Conservation (phyloP, 2,113 vertebrate species). For the Solenodon paradoxus region DNA sequence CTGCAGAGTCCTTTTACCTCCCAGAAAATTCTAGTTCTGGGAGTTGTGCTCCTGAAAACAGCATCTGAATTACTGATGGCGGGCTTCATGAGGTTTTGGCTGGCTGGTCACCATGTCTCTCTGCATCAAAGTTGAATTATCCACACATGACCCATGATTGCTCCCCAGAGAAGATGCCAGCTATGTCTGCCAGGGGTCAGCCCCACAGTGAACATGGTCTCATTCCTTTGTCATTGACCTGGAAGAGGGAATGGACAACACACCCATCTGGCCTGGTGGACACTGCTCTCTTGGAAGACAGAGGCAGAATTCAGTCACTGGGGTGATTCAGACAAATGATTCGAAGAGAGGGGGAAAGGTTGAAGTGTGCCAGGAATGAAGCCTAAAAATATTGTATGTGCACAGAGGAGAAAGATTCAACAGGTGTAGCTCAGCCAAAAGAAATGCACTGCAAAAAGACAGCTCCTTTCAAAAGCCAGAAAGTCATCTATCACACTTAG, state of each 20-base stretch:
- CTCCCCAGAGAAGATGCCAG: background rate
- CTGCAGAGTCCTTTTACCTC: background rate
- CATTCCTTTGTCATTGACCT: background rate
- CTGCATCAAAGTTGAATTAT: background rate
- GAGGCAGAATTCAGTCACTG: background rate
- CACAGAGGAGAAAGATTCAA: background rate
- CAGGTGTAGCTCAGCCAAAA: background rate
- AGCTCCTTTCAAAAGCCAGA: background rate
- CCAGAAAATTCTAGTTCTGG: background rate
- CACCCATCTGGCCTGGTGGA: background rate
- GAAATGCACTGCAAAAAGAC: background rate
- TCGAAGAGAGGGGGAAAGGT: background rate
- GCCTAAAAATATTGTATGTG: background rate
- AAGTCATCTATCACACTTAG: background rate
- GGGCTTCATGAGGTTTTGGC: background rate
- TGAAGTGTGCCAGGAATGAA: background rate
- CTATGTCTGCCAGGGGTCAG: slow-evolving; percentile 38
- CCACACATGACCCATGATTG: background rate
- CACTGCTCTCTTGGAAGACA: background rate
- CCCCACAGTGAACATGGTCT: background rate
- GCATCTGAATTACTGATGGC: background rate
- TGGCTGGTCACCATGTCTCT: background rate
- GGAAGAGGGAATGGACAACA: background rate
- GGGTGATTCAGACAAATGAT: background rate
- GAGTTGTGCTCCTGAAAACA: background rate